Conservation (phyloP, 2,888 invertebrate species). For the Callosobruchus maculatus region DNA sequence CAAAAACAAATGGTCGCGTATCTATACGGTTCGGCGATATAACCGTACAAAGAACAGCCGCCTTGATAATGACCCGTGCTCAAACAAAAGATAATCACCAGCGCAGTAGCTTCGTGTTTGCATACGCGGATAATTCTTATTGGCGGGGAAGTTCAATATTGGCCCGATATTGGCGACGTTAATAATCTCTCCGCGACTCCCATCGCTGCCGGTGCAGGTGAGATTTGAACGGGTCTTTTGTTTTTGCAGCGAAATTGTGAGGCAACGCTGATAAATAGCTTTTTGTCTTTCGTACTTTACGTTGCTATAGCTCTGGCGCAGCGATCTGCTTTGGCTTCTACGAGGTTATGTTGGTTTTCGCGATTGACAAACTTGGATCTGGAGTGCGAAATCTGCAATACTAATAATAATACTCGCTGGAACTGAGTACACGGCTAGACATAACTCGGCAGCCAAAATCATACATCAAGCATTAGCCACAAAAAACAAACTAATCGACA, state of each 20-base stretch:
- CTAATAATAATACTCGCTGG: no score
- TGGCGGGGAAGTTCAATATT: slow-evolving; percentile 19
- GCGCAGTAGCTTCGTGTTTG: not conserved
- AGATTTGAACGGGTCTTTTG: not conserved
- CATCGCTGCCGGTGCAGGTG: not conserved
- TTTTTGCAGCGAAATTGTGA: not conserved
- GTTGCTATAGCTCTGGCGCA: no score
- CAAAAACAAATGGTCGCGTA: not conserved
- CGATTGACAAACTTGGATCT: no score
- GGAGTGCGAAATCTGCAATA: no score
- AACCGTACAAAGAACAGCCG: not conserved
- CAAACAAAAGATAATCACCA: not conserved
- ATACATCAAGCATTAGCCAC: no score
- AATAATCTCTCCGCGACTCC: not conserved
- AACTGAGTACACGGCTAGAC: no score
- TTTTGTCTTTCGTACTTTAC: not conserved
- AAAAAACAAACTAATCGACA: no score
- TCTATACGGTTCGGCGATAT: not conserved
- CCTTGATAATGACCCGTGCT: not conserved
- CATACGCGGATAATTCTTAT: slow-evolving; percentile 16
- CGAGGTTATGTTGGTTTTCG: no score
- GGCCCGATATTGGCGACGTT: slow-evolving; percentile 12
- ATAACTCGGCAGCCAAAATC: no score
- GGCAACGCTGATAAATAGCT: not conserved
- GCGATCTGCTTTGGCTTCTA: no score